Conservation (phyloP, 1,140 invertebrate species). For the Zeugodacus cucurbitae region DNA sequence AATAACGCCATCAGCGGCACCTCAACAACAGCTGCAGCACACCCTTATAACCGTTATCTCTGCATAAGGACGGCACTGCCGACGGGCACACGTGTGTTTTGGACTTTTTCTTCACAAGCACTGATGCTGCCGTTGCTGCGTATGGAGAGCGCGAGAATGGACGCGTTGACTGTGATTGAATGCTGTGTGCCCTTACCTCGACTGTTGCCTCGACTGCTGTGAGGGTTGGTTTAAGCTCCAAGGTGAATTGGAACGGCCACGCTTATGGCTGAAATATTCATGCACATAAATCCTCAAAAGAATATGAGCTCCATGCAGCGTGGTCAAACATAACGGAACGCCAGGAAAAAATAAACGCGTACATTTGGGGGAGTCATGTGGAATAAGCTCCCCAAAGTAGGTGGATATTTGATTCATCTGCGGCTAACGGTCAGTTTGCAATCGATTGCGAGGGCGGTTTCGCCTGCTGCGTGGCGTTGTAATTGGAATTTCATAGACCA, state of each 20-base stretch:
- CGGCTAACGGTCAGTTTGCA: constrained; percentile 17
- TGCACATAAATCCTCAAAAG: constrained; percentile 18
- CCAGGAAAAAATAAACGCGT: not conserved
- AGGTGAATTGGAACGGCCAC: not conserved
- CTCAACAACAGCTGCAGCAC: constrained; percentile 24
- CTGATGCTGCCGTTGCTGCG: not conserved
- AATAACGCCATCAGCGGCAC: constrained; percentile 32
- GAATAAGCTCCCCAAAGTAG: not conserved
- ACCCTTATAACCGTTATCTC: constrained; percentile 1
- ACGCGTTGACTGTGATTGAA: constrained; percentile 14
- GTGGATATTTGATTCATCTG: not conserved
- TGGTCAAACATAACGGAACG: not conserved
- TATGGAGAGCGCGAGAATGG: not conserved
- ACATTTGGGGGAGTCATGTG: not conserved
- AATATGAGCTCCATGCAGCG: not conserved
- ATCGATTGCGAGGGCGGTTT: not conserved
- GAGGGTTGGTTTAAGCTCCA: not conserved
- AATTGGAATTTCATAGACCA: constrained; percentile 64
- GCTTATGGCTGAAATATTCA: constrained; percentile 8
- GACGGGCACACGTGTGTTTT: not conserved
- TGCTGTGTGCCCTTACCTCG: not conserved
- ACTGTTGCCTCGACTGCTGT: not conserved
- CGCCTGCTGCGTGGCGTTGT: constrained; percentile 41
- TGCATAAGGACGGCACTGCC: not conserved
- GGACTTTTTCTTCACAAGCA: not conserved